Conservation (phyloP, 2,888 invertebrate species). For the Strigamia maritima region DNA sequence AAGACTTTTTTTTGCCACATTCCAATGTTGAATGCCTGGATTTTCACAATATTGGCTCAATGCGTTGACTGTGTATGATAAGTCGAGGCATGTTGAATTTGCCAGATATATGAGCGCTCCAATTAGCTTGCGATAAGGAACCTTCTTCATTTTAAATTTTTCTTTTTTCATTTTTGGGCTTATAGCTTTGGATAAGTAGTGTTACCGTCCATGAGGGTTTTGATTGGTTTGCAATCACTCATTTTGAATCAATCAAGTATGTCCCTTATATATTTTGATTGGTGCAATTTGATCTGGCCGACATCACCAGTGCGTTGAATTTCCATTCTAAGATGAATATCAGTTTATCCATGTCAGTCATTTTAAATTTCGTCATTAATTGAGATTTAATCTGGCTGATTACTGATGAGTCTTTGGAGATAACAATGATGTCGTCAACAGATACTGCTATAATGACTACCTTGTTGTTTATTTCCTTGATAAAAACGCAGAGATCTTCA, state of each 20-base stretch:
- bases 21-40: background rate
- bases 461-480: background rate
- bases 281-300: background rate
- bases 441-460: background rate
- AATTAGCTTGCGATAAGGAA: background rate
- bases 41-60: background rate
- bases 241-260: background rate
- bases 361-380: background rate
- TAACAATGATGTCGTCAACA: background rate
- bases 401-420: background rate
- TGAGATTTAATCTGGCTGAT: background rate
- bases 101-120: constrained; percentile 3
- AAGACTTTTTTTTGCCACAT: background rate
- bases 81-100: background rate
- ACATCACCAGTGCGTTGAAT: background rate
- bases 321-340: background rate
- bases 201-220: too few species aligned
- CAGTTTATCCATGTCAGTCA: background rate
- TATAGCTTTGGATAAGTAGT: too few species aligned
- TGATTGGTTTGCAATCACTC: background rate
- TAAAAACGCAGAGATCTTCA: too few species aligned
- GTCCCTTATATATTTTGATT: background rate
- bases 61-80: background rate
- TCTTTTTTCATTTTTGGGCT: background rate
- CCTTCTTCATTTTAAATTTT: background rate